Percentiles rank a stretch among this genome's conserved stretches.
Evolutionary conservation across 2,888 invertebrate genomes (phyloP).

Genomic region (Troilus luridus): DNA sequence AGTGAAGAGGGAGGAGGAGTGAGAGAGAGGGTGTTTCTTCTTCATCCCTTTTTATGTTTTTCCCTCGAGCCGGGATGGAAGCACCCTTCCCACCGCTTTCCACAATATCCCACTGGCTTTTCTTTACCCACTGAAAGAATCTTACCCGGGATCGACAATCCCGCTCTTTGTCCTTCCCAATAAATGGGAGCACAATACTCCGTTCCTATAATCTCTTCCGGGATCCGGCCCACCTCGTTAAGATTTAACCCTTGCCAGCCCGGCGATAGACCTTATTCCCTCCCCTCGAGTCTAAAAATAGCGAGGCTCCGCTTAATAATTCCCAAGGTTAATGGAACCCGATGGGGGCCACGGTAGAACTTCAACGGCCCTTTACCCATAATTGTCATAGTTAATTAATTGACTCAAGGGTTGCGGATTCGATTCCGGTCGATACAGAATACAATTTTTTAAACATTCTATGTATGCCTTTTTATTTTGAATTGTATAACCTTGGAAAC

Average conservation of each 20-base stretch:
- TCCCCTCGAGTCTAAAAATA: background rate
- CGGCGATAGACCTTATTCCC: background rate
- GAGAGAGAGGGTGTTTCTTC: background rate
- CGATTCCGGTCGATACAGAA: background rate
- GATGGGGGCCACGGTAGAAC: background rate
- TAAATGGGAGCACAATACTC: background rate
- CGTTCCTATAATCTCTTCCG: background rate
- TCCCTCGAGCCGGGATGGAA: background rate
- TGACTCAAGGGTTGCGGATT: background rate
- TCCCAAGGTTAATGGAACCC: background rate
- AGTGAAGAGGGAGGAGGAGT: background rate
- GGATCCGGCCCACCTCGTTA: background rate
- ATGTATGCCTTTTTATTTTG: background rate
- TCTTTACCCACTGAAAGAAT: background rate
- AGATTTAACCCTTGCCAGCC: background rate
- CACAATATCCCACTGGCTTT: background rate
- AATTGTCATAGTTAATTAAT: background rate
- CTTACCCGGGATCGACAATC: background rate
- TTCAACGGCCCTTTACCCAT: background rate
- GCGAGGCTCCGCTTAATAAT: background rate
- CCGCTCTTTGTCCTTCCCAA: background rate
- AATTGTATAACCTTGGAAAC: too few species aligned
- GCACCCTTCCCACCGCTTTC: background rate
- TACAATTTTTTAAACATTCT: background rate
- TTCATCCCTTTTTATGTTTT: conserved; percentile 4